Conservation (phyloP, 2,797 vertebrate genomes). For the Clarias fuscus region DNA sequence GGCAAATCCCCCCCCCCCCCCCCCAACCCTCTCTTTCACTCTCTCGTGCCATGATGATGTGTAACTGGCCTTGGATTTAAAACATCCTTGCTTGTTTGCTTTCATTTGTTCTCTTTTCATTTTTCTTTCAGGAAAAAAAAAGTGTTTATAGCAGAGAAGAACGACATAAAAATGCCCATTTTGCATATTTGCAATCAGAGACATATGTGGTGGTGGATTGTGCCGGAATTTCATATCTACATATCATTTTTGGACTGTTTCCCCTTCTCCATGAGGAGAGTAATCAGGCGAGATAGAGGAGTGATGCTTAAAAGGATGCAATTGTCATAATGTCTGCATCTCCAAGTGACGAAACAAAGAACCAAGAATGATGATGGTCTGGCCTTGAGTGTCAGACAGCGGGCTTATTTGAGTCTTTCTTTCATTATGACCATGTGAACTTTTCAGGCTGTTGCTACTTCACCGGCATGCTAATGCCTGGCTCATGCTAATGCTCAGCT, state of each 20-base stretch:
- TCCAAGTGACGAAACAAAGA: constrained; percentile 54
- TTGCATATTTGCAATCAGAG: constrained; percentile 42
- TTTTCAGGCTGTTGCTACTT: constrained; percentile 35
- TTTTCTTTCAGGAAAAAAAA: background rate
- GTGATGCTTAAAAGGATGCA: constrained; percentile 60
- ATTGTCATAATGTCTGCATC: constrained; percentile 55
- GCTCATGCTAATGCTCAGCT: background rate
- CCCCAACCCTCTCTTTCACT: background rate
- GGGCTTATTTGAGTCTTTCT: constrained; percentile 69
- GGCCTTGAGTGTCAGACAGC: constrained; percentile 41
- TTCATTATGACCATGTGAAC: constrained; percentile 64
- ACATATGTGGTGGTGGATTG: constrained; percentile 25
- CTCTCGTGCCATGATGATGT: too few relatives aligned
- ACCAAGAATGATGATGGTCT: constrained; percentile 27
- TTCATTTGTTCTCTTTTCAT: background rate
- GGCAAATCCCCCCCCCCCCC: background rate
- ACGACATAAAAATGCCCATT: background rate
- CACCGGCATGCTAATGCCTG: constrained; percentile 46
- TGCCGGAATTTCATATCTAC: constrained; percentile 27
- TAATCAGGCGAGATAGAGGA: constrained; percentile 52
- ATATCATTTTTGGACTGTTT: constrained; percentile 35
- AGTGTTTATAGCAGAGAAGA: background rate
- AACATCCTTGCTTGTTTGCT: background rate
- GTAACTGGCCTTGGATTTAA: background rate
- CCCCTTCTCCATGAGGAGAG: constrained; percentile 26